Evolutionary conservation across 2,797 vertebrate species (phyloP).

Genomic region (Stomatorhinus walkeri): DNA sequence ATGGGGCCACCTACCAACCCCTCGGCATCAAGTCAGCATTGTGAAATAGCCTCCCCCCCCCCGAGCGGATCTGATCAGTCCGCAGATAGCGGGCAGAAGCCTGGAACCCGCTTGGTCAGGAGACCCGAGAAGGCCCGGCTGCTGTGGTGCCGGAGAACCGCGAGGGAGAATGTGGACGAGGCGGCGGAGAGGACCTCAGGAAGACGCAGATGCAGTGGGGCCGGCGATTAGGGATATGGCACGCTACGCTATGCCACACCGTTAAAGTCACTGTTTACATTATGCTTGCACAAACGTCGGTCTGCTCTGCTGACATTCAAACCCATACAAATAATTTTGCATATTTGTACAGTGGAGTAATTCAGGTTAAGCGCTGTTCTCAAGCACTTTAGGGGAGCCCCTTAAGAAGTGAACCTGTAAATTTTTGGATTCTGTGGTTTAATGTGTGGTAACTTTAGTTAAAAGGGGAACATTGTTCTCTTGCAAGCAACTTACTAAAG

Average conservation of each 20-base stretch:
- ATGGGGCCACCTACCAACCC: neutral
- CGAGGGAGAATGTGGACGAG: constrained; percentile 17
- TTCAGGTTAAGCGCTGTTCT: neutral
- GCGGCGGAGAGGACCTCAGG: constrained; percentile 13
- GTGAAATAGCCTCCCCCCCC: neutral
- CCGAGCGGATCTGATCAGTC: neutral
- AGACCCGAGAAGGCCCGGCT: constrained; percentile 4
- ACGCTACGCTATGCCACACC: neutral
- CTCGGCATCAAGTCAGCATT: neutral
- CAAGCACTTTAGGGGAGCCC: neutral
- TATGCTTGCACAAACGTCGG: neutral
- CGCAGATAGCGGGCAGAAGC: neutral
- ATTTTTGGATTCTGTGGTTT: neutral
- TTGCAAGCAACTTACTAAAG: neutral
- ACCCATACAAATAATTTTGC: neutral
- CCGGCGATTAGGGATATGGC: neutral
- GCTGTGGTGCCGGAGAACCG: neutral
- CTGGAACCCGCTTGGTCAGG: neutral
- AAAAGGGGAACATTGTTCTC: neutral
- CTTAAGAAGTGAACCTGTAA: neutral
- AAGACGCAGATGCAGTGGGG: neutral
- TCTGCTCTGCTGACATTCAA: constrained; percentile 2
- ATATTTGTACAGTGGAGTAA: neutral
- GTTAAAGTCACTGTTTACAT: neutral
- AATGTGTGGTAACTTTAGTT: neutral